Evolutionary conservation across 2,113 vertebrate species (phyloP), one percentile per base, ranked within the genome.

Genomic region (Gobius niger): DNA sequence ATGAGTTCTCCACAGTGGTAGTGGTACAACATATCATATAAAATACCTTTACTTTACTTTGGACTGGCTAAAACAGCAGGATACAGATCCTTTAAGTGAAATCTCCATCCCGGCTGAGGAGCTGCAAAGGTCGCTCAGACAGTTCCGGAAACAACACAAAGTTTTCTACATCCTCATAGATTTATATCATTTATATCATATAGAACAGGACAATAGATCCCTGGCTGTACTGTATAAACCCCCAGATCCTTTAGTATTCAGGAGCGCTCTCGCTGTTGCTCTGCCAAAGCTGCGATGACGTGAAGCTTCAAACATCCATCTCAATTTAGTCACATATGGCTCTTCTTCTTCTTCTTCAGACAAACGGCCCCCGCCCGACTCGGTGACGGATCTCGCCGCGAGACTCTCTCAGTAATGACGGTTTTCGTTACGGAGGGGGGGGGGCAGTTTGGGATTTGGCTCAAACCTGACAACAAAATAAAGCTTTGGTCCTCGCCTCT

Each of bases 291-390:
- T 82, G 76, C 76, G 74, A 68, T 70, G 47, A 67, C 51, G 42
- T 47, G 69, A 51, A 59, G 65, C 65, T 52, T 62, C 24, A 70
- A 57, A 65, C 50, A 86, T 90, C 84, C 51, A 74, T 91, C 82
- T 83, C 77, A 78, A 87, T 88, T 85, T 83, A 72, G 76, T 60
- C 63, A 24, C 64, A 47, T 34, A 34, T 34, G 24, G 24, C 24
- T 66, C 73, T 40, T 62, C 67, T 67, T 63, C 68, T 82, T n/a
- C n/a, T n/a, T n/a, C n/a, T n/a, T n/a, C 76, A 81, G 87, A 87
- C 73, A 80, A 86, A 88, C 70, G 53, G 56, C 57, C 50, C 64
- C 69, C 50, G 64, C 51, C 81, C 85, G 47, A 47, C 52, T 73
- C 18, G 4, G 5, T 84, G 83, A 88, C 85, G 73, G 68, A 72